These are phyloP conservation scores for Alitta virens DNA, from an alignment of 2,888 invertebrate species.

Conservation along the genomic window DNA sequence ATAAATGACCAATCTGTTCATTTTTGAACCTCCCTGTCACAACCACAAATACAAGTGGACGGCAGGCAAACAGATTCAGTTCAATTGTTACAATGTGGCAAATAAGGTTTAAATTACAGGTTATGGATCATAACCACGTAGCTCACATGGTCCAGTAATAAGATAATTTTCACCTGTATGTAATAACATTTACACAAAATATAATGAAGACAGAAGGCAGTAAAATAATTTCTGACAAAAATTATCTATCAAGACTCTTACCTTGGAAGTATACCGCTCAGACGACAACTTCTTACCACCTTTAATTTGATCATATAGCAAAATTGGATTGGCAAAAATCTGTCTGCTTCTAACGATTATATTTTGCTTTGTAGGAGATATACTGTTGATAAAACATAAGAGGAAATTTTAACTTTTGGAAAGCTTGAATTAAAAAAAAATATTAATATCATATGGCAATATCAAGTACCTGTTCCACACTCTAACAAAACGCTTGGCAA, in stretches of 20 bases:
- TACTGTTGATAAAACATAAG: constrained; percentile 27
- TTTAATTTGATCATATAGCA: constrained; percentile 39
- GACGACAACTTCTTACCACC: constrained; percentile 31
- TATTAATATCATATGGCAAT: not conserved
- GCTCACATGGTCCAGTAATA: too few relatives aligned
- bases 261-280: not conserved
- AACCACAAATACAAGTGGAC: too few relatives aligned
- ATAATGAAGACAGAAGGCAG: too few relatives aligned
- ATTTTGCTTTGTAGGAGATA: constrained; percentile 43
- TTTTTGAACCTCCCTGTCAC: too few relatives aligned
- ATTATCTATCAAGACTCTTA: not conserved
- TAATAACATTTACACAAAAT: not conserved
- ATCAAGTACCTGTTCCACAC: constrained; percentile 51
- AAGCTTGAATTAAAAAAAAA: too few relatives aligned
- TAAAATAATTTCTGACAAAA: not conserved
- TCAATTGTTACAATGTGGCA: too few relatives aligned
- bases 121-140: too few relatives aligned
- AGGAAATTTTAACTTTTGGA: too few relatives aligned
- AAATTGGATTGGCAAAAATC: constrained; percentile 39
- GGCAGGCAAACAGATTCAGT: too few relatives aligned
- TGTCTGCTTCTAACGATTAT: constrained; percentile 37
- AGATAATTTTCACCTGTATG: not conserved
- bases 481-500: constrained; percentile 44
- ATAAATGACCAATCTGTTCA: too few relatives aligned
- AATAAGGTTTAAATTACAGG: too few relatives aligned